Base-by-base conservation (phyloP, 2,113 vertebrate genomes). In the Halcyon malimbica region DNA sequence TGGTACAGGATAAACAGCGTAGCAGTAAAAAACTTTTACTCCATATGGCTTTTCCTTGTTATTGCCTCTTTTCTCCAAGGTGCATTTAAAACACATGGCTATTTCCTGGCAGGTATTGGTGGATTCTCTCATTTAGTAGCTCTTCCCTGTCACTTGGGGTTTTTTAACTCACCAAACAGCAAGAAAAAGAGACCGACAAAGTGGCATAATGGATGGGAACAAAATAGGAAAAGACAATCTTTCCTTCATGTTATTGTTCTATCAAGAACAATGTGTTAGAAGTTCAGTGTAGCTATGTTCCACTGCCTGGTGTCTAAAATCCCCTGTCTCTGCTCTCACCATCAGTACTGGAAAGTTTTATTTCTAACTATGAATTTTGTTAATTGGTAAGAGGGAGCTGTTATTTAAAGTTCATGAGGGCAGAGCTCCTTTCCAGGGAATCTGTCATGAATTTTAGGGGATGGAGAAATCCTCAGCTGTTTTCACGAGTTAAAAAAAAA, bases 181-280 rank as follows among this genome's bases (percentile, higher is more conserved):
- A 79, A 54, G 41, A 42, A 25, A 51, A 48, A 60, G 31, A 35
- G 63, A 13, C 21, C 19, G 76, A 13, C 4, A 42, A 26, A 70
- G 8, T 42, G 35, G 23, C 29, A 10, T 31, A 39, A 56, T 0
- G 0, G 25, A 29, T 6, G 2, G 70, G 80, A 67, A 13, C 16
- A 73, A 79, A 79, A 53, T 20, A 16, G 39, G 20, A 24, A 83
- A 50, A 35, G 35, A 11, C 11, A 16, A 7, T 26, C 5, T 42
- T 93, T 48, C 21, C 33, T 79, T 75, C 19, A 4, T 68, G 57
- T 19, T 86, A 1, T 5, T 71, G 15, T 51, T 48, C 5, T 51
- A 42, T 16, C 39, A 69, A 35, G 53, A 73, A 20, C 15, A 31
- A 26, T 20, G 15, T 56, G 25, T 46, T 73, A 7, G 3, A 83